These are phyloP conservation scores for Triops longicaudatus DNA, from an alignment of 1,140 invertebrate species.

Conservation along the genomic window DNA sequence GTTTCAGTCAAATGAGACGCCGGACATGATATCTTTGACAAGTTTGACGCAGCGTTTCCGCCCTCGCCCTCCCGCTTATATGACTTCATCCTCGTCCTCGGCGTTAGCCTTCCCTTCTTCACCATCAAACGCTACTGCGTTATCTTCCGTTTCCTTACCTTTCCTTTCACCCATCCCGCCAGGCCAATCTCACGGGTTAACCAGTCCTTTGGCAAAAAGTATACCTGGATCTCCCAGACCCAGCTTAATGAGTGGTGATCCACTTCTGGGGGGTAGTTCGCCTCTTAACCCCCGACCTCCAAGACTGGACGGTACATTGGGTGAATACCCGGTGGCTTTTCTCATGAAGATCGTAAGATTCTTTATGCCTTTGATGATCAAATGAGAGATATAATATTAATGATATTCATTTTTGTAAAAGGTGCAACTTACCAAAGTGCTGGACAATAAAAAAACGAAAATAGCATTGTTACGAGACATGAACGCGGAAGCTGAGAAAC, in stretches of 20 bases:
- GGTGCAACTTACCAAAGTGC: slow-evolving; percentile 70
- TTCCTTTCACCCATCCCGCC: background rate
- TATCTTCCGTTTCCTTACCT: slow-evolving; percentile 11
- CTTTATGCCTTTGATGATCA: slow-evolving; percentile 17
- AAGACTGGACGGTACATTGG: slow-evolving; percentile 49
- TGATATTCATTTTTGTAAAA: slow-evolving; percentile 33
- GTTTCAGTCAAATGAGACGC: slow-evolving; percentile 24
- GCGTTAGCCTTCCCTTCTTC: background rate
- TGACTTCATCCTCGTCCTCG: slow-evolving; percentile 35
- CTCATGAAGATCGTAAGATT: slow-evolving; percentile 69
- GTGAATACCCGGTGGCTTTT: slow-evolving; percentile 74
- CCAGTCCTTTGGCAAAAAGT: background rate
- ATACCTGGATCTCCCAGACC: slow-evolving; percentile 34
- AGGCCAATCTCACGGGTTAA: background rate
- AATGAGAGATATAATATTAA: slow-evolving; percentile 40
- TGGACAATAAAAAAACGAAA: slow-evolving; percentile 71
- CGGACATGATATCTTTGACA: slow-evolving; percentile 76
- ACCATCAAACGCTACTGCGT: background rate
- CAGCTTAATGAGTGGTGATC: slow-evolving; percentile 37
- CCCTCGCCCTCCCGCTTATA: slow-evolving; percentile 51
- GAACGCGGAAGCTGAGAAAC: slow-evolving; percentile 83
- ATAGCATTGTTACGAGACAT: slow-evolving; percentile 72
- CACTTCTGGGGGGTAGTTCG: slow-evolving; percentile 39
- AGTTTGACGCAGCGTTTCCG: slow-evolving; percentile 75
- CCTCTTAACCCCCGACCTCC: slow-evolving; percentile 40